These are phyloP conservation scores for Tetramorium alpestre DNA, from an alignment of 1,140 invertebrate genomes.

Conservation along the genomic window DNA sequence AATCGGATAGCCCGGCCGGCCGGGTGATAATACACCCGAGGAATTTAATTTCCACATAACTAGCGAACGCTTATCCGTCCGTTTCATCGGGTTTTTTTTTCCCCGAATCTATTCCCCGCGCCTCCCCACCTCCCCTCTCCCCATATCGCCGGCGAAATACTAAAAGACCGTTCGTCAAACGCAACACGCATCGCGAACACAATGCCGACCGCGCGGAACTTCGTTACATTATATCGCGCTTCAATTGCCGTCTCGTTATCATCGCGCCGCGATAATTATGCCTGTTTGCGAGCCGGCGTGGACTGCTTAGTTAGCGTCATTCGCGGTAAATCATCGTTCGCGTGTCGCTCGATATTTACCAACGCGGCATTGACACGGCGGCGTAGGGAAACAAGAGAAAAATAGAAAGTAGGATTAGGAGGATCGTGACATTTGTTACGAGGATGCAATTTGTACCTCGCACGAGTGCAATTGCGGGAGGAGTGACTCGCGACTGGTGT, in stretches of 20 bases:
- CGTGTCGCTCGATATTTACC: background rate
- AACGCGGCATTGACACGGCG: background rate
- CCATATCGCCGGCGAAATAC: slow-evolving; percentile 15
- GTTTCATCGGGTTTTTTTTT: slow-evolving; percentile 14
- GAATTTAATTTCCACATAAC: slow-evolving; percentile 54
- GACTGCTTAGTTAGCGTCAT: slow-evolving; percentile 31
- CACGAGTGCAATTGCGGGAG: background rate
- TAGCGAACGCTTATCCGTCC: slow-evolving; percentile 39
- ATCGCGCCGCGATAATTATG: slow-evolving; percentile 28
- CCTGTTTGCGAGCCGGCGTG: background rate
- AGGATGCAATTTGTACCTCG: slow-evolving; percentile 13
- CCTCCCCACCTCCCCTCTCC: background rate
- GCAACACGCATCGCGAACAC: slow-evolving; percentile 1
- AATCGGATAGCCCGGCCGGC: background rate
- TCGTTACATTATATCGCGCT: slow-evolving; percentile 28
- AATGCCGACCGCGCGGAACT: background rate
- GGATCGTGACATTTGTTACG: background rate
- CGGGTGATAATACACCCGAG: slow-evolving; percentile 21
- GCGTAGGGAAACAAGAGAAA: background rate
- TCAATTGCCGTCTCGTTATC: slow-evolving; percentile 41
- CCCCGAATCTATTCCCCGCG: background rate
- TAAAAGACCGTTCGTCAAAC: slow-evolving; percentile 53
- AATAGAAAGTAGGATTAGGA: background rate
- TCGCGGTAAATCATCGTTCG: slow-evolving; percentile 40
- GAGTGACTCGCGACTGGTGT: background rate